Percentiles rank a stretch among this genome's conserved stretches.
phyloP scores from a whole-genome alignment of 2,888 invertebrate genomes.

The Caenorhabditis afra region DNA sequence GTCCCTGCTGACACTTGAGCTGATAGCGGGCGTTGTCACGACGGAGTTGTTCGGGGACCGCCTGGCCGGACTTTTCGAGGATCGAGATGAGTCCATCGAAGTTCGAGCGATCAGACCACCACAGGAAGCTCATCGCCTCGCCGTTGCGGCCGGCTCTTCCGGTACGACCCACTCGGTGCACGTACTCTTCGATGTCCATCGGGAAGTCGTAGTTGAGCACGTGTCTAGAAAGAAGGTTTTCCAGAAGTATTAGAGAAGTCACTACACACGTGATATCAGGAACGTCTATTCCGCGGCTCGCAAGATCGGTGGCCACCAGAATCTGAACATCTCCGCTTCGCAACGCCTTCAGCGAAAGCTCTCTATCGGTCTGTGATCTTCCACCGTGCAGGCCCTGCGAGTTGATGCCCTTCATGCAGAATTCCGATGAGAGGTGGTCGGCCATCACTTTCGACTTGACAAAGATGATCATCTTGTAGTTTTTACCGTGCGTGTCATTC shows the following conservation, averaged over 20 bases:
- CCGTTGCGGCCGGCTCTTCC: conserved; percentile 93
- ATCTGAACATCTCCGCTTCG: conserved; percentile 87
- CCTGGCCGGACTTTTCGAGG: conserved; percentile 89
- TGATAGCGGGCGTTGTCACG: conserved; percentile 25
- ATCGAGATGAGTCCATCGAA: conserved; percentile 90
- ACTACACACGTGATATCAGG: conserved; percentile 81
- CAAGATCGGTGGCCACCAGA: conserved; percentile 94
- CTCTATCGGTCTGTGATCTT: conserved; percentile 86
- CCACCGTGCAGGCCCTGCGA: conserved; percentile 92
- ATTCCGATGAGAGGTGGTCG: conserved; percentile 89
- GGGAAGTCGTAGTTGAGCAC: conserved; percentile 96
- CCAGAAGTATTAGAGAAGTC: neutral
- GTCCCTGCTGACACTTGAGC: conserved; percentile 28
- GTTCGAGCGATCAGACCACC: conserved; percentile 88
- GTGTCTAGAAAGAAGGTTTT: conserved; percentile 83
- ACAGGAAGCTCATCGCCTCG: conserved; percentile 88
- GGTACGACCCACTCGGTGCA: conserved; percentile 95
- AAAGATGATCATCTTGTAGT: conserved; percentile 92
- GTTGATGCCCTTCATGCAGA: conserved; percentile 85
- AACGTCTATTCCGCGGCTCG: conserved; percentile 92
- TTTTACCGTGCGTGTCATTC: conserved; percentile 85
- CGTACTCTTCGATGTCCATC: conserved; percentile 94
- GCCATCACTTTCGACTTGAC: conserved; percentile 89
- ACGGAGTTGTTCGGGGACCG: conserved; percentile 31
- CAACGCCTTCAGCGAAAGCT: conserved; percentile 85